Evolutionary conservation across 1,140 invertebrate species (phyloP).

Genomic region (Holotrichia oblita): DNA sequence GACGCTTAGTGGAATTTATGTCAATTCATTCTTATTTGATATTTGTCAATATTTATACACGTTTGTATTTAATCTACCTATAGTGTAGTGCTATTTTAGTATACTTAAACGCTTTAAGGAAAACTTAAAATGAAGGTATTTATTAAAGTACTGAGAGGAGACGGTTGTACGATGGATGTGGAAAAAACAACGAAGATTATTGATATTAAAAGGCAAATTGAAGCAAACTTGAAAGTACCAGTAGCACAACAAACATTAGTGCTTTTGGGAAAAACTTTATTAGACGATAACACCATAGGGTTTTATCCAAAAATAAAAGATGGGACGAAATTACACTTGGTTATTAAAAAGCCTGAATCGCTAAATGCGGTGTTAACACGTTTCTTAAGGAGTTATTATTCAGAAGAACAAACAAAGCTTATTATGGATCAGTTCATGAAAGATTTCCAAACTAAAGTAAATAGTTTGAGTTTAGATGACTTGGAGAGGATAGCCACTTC

Average conservation of each 20-base stretch:
- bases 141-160: constrained; percentile 64
- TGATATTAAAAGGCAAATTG: constrained; percentile 64
- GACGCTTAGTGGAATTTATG: too few species aligned
- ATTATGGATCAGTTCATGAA: constrained; percentile 63
- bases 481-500: constrained; percentile 62
- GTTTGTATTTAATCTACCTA: neutral
- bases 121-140: constrained; percentile 61
- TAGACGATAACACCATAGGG: constrained; percentile 62
- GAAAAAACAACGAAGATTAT: constrained; percentile 60
- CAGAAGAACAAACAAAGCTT: constrained; percentile 61
- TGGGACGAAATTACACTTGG: constrained; percentile 63
- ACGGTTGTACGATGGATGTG: constrained; percentile 62
- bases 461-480: constrained; percentile 64
- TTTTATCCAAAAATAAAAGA: constrained; percentile 65
- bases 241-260: constrained; percentile 63
- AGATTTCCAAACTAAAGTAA: constrained; percentile 63
- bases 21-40: too few species aligned
- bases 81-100: neutral
- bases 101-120: neutral
- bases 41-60: neutral
- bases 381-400: constrained; percentile 63
- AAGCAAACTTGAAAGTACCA: constrained; percentile 62
- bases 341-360: constrained; percentile 63
- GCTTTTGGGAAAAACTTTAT: constrained; percentile 61
- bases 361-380: constrained; percentile 59